These are phyloP conservation scores for Noctua comes DNA, from an alignment of 2,888 invertebrate genomes.

Conservation along the genomic window DNA sequence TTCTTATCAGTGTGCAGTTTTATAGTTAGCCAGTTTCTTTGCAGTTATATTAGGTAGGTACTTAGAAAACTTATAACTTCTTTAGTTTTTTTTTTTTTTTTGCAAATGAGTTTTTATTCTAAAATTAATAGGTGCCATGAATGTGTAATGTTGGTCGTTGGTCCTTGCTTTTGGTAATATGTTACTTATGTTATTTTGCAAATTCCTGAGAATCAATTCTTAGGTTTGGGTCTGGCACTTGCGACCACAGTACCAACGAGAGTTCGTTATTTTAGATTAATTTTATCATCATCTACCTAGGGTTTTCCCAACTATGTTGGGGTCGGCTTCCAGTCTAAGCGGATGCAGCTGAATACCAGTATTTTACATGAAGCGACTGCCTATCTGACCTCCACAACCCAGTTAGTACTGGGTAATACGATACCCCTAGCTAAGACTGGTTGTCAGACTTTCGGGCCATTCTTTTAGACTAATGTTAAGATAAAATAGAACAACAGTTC, in stretches of 20 bases:
- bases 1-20: conserved; percentile 36
- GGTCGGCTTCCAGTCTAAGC: too few relatives aligned
- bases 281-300: too few relatives aligned
- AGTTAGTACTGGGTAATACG: too few relatives aligned
- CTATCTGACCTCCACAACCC: too few relatives aligned
- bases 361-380: too few relatives aligned
- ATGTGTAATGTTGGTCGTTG: neutral
- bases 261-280: neutral
- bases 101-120: neutral
- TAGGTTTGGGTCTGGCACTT: neutral
- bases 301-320: too few relatives aligned
- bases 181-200: too few relatives aligned
- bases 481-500: neutral
- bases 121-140: neutral
- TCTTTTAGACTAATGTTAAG: too few relatives aligned
- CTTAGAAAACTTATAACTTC: neutral
- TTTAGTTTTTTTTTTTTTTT: neutral
- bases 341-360: too few relatives aligned
- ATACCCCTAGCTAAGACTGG: too few relatives aligned
- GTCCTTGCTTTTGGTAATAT: neutral
- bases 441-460: too few relatives aligned
- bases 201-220: too few relatives aligned
- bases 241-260: neutral
- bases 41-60: neutral
- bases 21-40: neutral